Conservation (phyloP, 2,113 vertebrate genomes). For the Numenius arquata region DNA sequence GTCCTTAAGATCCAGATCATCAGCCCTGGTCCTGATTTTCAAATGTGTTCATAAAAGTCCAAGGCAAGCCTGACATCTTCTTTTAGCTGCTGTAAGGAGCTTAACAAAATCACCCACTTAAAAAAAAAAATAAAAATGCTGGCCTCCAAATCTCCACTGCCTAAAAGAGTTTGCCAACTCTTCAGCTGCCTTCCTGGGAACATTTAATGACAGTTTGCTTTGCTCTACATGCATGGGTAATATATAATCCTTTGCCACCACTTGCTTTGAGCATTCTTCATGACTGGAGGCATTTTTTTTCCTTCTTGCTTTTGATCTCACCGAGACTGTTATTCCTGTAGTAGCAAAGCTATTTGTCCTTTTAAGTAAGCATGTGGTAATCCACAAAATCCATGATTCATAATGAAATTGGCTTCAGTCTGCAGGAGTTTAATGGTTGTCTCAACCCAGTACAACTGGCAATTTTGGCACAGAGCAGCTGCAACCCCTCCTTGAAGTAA, state of each 20-base stretch:
- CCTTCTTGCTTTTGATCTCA: constrained; percentile 52
- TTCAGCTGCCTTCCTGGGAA: neutral
- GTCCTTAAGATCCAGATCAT: neutral
- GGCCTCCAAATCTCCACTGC: neutral
- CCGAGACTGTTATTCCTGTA: constrained; percentile 47
- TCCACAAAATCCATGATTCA: constrained; percentile 66
- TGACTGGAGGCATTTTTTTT: constrained; percentile 50
- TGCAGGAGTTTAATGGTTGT: constrained; percentile 44
- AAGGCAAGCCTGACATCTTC: neutral
- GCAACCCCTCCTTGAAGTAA: constrained; percentile 39
- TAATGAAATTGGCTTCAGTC: constrained; percentile 64
- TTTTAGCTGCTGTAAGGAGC: neutral
- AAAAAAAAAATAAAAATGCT: neutral
- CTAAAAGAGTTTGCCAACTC: neutral
- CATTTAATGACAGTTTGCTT: constrained; percentile 43
- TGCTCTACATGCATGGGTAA: constrained; percentile 14
- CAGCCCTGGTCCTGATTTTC: neutral
- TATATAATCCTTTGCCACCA: constrained; percentile 44
- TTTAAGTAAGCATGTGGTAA: constrained; percentile 62
- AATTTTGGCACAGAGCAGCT: neutral
- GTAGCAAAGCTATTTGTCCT: constrained; percentile 61
- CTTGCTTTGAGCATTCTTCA: constrained; percentile 44
- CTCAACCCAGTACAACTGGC: constrained; percentile 27
- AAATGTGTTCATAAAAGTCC: neutral
- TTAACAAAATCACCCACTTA: neutral